Conservation (phyloP, 1,140 invertebrate genomes). For the Meloidogyne hapla region DNA sequence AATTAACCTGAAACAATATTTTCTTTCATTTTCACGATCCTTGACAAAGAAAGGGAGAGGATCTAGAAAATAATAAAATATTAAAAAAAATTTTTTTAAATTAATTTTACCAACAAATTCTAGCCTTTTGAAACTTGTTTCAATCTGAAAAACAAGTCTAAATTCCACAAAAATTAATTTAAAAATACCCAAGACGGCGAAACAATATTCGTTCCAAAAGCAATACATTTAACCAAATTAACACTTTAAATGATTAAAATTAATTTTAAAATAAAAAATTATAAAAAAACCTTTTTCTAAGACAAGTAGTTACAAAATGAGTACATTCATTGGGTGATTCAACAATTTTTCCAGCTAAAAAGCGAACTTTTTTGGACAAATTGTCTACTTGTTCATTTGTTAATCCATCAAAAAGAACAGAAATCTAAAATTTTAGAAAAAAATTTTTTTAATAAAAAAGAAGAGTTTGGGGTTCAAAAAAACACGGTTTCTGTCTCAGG, state of each 20-base stretch:
- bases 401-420: constrained; percentile 34
- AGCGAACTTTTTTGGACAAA: constrained; percentile 37
- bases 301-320: constrained; percentile 36
- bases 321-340: constrained; percentile 32
- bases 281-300: constrained; percentile 28
- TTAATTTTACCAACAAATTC: constrained; percentile 36
- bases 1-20: constrained; percentile 23
- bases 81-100: background rate
- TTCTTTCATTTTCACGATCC: constrained; percentile 40
- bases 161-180: background rate
- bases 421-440: constrained; percentile 16
- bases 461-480: too few relatives aligned
- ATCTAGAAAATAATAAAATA: constrained; percentile 34
- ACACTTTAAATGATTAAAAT: background rate
- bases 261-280: background rate
- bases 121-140: constrained; percentile 28
- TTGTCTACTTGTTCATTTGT: constrained; percentile 23
- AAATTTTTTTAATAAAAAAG: background rate
- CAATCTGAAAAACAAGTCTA: constrained; percentile 8
- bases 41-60: constrained; percentile 39
- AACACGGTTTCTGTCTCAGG: background rate
- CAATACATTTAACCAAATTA: constrained; percentile 40
- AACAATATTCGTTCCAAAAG: constrained; percentile 34
- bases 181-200: constrained; percentile 29
- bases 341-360: constrained; percentile 32